Evolutionary conservation across 1,140 invertebrate genomes (phyloP), one percentile per base, ranked within the genome.

Genomic region (Euglossa dilemma): DNA sequence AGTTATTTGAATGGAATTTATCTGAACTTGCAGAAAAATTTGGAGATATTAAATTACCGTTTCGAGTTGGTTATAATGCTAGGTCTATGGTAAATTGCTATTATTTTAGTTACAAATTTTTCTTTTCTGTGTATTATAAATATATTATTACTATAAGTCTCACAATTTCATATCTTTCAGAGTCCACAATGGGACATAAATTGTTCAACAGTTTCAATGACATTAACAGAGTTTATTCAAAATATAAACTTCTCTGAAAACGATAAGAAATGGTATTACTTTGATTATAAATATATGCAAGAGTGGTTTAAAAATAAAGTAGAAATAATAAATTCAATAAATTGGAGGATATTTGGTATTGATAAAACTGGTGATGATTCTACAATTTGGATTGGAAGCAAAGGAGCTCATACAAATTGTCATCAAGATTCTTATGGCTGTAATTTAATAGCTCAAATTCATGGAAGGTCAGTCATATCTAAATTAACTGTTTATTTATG

Each of bases 361-460:
- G 96, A 97, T 59, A 95, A 89, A 63, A 57, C 96, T 82, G 96
- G 95, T 14, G 86, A 94, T 66, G 95, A 98, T 74, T 97, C 97
- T 69, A 98, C 98, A 56, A 94, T 99, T 20, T 99, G 98, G 98
- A 96, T 99, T 79, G 98, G 98, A 45, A 98, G 96, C 84, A 94
- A 95, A 91, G 97, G 97, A 20, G 96, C 98, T 45, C 97, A 99
- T 92, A 99, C 99, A 4, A 98, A 98, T 50, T 98, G 98, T 85
- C 98, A 99, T 94, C 96, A 97, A 92, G 98, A 99, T 93, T 97
- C 98, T 6, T 99, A 99, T 95, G 98, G 98, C 0, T 98, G 96
- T 88, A 99, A 99, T 95, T 96, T 99, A 90, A 96, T 99, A 36
- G 97, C 97, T 70, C 98, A 99, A 95, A 94, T 98, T 74, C 95